These are phyloP conservation scores for Drosophila nasuta DNA, from an alignment of 1,140 invertebrate species.

Conservation along the genomic window DNA sequence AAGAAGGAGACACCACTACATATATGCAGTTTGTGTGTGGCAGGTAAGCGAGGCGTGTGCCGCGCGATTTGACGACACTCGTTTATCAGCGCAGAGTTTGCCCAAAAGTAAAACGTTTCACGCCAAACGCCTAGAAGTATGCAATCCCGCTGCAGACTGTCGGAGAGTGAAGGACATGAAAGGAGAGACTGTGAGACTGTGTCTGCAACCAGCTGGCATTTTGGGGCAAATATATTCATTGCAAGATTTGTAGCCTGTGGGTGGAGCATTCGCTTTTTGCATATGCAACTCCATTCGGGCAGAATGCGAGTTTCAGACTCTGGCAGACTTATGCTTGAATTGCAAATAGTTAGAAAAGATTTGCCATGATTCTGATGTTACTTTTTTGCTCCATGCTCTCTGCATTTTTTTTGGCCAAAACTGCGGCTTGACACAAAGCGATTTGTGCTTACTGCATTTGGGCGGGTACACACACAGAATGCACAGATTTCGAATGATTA, in stretches of 20 bases:
- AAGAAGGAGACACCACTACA: not conserved
- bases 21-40: conserved; percentile 4
- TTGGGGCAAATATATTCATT: conserved; percentile 76
- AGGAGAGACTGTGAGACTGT: conserved; percentile 20
- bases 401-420: conserved; percentile 19
- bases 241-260: conserved; percentile 69
- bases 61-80: conserved; percentile 52
- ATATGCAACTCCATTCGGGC: conserved; percentile 48
- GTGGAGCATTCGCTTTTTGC: conserved; percentile 59
- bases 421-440: conserved; percentile 56
- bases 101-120: conserved; percentile 69
- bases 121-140: conserved; percentile 74
- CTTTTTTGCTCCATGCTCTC: conserved; percentile 22
- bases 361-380: conserved; percentile 73
- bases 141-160: conserved; percentile 24
- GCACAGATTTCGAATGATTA: conserved; percentile 64
- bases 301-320: conserved; percentile 18
- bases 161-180: conserved; percentile 5
- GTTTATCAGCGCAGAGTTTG: conserved; percentile 59
- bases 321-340: conserved; percentile 78
- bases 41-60: conserved; percentile 47
- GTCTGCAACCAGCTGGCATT: conserved; percentile 39
- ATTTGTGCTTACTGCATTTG: conserved; percentile 81
- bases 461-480: conserved; percentile 43
- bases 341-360: conserved; percentile 82